These are phyloP conservation scores for Embidobia sp. DNA, from an alignment of 2,888 invertebrate species.

Conservation along the genomic window DNA sequence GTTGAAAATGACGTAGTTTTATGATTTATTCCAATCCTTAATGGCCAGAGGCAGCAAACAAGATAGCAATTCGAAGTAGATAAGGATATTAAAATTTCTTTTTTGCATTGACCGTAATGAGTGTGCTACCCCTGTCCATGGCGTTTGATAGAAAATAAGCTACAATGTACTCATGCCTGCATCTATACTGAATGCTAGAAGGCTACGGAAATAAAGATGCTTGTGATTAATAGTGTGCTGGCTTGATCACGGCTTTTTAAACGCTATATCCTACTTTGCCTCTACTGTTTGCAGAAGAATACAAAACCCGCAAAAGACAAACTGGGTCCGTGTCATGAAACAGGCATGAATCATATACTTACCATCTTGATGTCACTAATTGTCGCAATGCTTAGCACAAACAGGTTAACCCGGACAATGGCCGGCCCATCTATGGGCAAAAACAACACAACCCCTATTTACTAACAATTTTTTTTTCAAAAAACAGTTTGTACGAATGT, in stretches of 20 bases:
- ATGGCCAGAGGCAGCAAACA: no score
- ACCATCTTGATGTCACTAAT: conserved; percentile 99
- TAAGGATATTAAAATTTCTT: no score
- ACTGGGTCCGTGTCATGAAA: conserved; percentile 62
- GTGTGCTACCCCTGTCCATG: no score
- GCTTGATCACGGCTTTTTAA: conserved; percentile 55
- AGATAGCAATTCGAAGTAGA: no score
- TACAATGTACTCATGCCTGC: conserved; percentile 78
- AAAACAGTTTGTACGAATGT: conserved; percentile 11
- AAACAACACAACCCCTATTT: conserved; percentile 80
- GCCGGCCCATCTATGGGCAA: conserved; percentile 93
- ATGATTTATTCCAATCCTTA: no score
- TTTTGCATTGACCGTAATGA: no score
- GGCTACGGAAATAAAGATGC: conserved; percentile 67
- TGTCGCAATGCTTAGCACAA: conserved; percentile 98
- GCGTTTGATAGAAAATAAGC: conserved; percentile 71
- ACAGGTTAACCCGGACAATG: conserved; percentile 98
- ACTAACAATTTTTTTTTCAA: conserved; percentile 70
- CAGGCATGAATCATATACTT: conserved; percentile 84
- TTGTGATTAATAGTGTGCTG: conserved; percentile 57
- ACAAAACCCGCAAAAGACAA: conserved; percentile 61
- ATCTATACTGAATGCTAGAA: conserved; percentile 77
- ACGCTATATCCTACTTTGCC: conserved; percentile 73
- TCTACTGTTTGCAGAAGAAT: conserved; percentile 73
- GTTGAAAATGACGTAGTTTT: no score